Evolutionary conservation across 2,113 vertebrate species (phyloP).

Genomic region (Excalfactoria chinensis): DNA sequence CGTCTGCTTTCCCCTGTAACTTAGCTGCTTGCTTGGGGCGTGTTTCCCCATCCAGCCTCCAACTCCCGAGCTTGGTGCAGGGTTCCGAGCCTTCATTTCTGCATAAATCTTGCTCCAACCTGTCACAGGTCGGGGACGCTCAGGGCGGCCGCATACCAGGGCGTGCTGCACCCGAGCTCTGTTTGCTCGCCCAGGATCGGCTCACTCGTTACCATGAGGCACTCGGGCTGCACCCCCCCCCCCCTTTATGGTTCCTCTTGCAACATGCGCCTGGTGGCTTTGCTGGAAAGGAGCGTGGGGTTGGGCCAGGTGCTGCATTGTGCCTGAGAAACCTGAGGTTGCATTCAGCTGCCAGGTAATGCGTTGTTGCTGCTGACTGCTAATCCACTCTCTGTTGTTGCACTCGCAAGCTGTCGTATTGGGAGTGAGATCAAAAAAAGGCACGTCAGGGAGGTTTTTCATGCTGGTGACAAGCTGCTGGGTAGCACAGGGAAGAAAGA

Average conservation of each 20-base stretch:
- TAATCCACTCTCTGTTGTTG: slow-evolving; percentile 1
- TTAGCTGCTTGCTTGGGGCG: too few species aligned
- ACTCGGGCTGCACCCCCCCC: not conserved
- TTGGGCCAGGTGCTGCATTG: not conserved
- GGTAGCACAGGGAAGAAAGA: not conserved
- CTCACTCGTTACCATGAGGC: not conserved
- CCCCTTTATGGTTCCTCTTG: not conserved
- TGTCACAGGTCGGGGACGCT: not conserved
- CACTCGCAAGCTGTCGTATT: not conserved
- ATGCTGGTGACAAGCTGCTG: not conserved
- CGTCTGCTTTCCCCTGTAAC: not conserved
- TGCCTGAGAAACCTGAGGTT: not conserved
- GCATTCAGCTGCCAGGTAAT: not conserved
- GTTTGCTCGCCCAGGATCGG: not conserved
- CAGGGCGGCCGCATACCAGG: not conserved
- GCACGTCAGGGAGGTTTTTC: fast-evolving
- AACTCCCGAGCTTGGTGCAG: not conserved
- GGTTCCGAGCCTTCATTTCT: not conserved
- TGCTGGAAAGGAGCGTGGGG: not conserved
- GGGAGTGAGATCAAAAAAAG: not conserved
- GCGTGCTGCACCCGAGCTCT: not conserved
- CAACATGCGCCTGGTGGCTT: not conserved
- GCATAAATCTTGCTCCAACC: not conserved
- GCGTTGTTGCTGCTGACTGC: not conserved
- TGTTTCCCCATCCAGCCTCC: too few species aligned